A percentile compares a stretch with the other conserved stretches of the same genome.
Conservation (phyloP, 2,113 vertebrate species). For the Nycticebus coucang region DNA sequence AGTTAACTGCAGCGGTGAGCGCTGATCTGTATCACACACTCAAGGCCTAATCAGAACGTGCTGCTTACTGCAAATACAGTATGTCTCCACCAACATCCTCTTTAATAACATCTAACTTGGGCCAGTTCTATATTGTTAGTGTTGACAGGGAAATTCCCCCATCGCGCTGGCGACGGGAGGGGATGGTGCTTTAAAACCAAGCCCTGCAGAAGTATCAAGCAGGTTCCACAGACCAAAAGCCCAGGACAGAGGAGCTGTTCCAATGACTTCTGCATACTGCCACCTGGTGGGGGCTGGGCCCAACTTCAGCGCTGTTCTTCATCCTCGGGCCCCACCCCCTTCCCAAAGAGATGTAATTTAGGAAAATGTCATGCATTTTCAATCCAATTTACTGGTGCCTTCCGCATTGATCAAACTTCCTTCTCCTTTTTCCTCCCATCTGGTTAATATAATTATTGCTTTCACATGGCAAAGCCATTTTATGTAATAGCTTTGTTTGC, state of each 20-base stretch:
- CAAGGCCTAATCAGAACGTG: not conserved
- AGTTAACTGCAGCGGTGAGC: not conserved
- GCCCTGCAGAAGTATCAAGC: not conserved
- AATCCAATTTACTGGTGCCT: slow-evolving; percentile 55
- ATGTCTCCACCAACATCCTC: slow-evolving; percentile 59
- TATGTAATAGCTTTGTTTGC: slow-evolving; percentile 61
- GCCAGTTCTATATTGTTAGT: slow-evolving; percentile 50
- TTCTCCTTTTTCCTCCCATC: slow-evolving; percentile 54
- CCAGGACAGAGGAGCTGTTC: not conserved
- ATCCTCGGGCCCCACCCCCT: not conserved
- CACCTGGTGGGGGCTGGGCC: slow-evolving; percentile 77
- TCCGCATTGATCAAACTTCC: slow-evolving; percentile 47
- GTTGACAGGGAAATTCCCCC: slow-evolving; percentile 66
- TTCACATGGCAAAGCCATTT: slow-evolving; percentile 65
- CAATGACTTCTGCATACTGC: slow-evolving; percentile 73
- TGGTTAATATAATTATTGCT: slow-evolving; percentile 67
- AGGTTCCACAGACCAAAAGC: not conserved
- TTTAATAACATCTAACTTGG: slow-evolving; percentile 62
- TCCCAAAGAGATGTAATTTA: not conserved
- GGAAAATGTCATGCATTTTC: slow-evolving; percentile 66
- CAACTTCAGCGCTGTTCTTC: not conserved
- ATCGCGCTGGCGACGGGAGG: not conserved
- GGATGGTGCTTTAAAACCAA: slow-evolving; percentile 16
- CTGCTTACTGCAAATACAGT: not conserved
- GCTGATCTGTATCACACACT: not conserved